Evolutionary conservation across 2,888 invertebrate species (phyloP), one percentile per base, ranked within the genome.

Genomic region (Philonicus albiceps): DNA sequence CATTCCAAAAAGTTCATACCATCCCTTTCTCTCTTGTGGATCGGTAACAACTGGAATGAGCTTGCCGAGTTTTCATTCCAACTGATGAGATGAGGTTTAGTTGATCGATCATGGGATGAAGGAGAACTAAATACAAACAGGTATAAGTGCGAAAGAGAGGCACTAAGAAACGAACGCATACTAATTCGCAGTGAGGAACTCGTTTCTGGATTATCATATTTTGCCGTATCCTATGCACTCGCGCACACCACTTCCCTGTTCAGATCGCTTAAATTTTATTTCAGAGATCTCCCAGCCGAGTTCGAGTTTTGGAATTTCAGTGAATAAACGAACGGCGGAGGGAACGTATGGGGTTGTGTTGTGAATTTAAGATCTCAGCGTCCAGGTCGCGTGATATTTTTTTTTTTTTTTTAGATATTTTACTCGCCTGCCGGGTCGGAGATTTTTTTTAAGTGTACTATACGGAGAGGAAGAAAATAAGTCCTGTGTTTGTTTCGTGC

Each of bases 271-370:
- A 27, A 11, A 37, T 37, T 75, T 43, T 37, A 34, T 75, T 75
- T 75, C 40, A 43, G 13, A n/a, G 37, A 27, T 78, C n/a, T 27
- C 78, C 78, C 43, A 13, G 74, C 43, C 40, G 53, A 74, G 53
- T 13, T n/a, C 8, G 74, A 74, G 34, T 34, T 34, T 34, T n/a
- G 74, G 74, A 34, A 81, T 86, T 87, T 87, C 86, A 87, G 87
- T 87, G 83, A 78, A 55, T 83, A 83, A 87, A 86, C 83, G 83
- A 86, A 86, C 87, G 86, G 87, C 86, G 86, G 37, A 43, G 37
- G 13, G 76, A 75, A 76, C 86, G 86, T 83, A 87, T 84, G 86
- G 80, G 87, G 86, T 53, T 30, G 76, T 22, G 76, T 43, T 49
- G 30, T 75, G 76, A 64, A 22, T 53, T 53, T 43, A 13, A 43